phyloP scores from a whole-genome alignment of 1,140 invertebrate genomes.

The Diabrotica undecimpunctata region DNA sequence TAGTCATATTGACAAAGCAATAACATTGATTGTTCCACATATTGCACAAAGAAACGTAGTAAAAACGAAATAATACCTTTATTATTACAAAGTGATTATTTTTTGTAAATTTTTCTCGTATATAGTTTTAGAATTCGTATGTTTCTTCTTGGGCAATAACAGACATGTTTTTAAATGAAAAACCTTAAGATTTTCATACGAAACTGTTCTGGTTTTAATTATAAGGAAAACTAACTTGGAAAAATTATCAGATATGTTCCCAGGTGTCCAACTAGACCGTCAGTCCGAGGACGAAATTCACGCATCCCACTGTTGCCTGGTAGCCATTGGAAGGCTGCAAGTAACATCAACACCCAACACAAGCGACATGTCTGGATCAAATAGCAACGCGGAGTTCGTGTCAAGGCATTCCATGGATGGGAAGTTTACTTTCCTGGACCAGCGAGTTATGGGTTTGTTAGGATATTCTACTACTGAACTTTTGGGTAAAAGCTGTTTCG shows the following conservation, averaged over 20 bases:
- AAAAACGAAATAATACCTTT: too few species aligned
- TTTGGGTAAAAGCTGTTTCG: constrained; percentile 91
- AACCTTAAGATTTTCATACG: too few species aligned
- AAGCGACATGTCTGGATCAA: constrained; percentile 79
- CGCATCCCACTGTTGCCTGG: constrained; percentile 87
- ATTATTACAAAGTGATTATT: too few species aligned
- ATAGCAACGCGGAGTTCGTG: constrained; percentile 87
- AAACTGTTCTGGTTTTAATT: too few species aligned
- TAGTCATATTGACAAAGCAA: too few species aligned
- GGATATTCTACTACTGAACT: constrained; percentile 93
- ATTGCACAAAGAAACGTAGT: too few species aligned
- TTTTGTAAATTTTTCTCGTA: too few species aligned
- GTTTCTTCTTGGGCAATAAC: too few species aligned
- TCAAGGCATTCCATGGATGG: constrained; percentile 92
- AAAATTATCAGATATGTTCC: constrained; percentile 62
- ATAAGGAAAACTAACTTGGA: constrained; percentile 6
- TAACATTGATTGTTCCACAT: too few species aligned
- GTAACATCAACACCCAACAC: constrained; percentile 94
- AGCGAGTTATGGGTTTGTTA: constrained; percentile 84
- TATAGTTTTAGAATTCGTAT: too few species aligned
- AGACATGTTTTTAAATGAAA: too few species aligned
- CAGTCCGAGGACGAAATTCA: constrained; percentile 75
- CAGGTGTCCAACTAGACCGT: constrained; percentile 80
- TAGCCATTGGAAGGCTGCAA: constrained; percentile 92
- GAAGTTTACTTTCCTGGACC: constrained; percentile 97